These are phyloP conservation scores for Caenorhabditis briggsae DNA, from an alignment of 1,140 invertebrate species.

Conservation along the genomic window DNA sequence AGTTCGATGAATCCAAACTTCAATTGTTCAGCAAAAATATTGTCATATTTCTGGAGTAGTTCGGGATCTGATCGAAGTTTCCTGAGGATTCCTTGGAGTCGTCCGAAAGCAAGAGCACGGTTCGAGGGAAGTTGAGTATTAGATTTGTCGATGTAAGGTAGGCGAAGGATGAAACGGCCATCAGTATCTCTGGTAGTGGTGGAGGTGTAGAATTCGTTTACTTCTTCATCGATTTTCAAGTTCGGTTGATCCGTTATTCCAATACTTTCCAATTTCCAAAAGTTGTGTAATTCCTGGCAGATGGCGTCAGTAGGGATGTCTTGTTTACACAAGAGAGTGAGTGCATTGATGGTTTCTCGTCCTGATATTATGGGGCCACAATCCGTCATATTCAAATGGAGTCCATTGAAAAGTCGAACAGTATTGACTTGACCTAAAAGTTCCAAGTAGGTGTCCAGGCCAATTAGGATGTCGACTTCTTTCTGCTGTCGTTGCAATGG, in stretches of 20 bases:
- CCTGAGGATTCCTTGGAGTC: background rate
- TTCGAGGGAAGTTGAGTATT: background rate
- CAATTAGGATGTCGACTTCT: slow-evolving; percentile 5
- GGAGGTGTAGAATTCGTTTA: background rate
- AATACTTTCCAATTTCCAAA: background rate
- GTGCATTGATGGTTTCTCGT: background rate
- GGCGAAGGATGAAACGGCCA: background rate
- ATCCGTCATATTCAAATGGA: background rate
- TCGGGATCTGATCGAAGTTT: background rate
- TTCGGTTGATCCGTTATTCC: background rate
- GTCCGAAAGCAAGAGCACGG: background rate
- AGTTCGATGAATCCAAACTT: background rate
- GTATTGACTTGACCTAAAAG: background rate
- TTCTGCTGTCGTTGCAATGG: background rate
- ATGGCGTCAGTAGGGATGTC: background rate
- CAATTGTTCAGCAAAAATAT: background rate
- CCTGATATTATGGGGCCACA: slow-evolving; percentile 14
- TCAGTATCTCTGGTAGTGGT: background rate
- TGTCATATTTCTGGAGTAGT: background rate
- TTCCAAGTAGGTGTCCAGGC: background rate
- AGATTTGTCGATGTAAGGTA: background rate
- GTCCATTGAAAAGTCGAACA: background rate
- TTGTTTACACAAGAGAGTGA: background rate
- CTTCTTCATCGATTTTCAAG: background rate
- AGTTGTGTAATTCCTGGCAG: background rate